phyloP scores from a whole-genome alignment of 2,797 vertebrate genomes.

The Aselliscus stoliczkanus region DNA sequence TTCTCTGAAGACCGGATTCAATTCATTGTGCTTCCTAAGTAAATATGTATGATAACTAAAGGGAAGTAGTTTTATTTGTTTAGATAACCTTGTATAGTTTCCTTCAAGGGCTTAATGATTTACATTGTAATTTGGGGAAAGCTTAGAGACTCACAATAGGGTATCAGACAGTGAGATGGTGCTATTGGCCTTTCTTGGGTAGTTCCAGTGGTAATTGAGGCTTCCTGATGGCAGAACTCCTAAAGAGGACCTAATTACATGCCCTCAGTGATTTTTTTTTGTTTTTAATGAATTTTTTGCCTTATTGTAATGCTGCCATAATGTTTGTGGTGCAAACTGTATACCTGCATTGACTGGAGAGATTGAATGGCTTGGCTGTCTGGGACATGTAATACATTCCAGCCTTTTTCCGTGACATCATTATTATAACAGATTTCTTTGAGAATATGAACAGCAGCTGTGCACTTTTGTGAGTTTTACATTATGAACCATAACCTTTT shows the following conservation, averaged over 20 bases:
- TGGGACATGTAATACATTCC: constrained; percentile 85
- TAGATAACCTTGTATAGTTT: constrained; percentile 26
- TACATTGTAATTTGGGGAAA: not conserved
- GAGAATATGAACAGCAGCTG: constrained; percentile 89
- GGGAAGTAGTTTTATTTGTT: not conserved
- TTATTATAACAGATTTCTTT: constrained; percentile 87
- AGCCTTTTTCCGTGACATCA: constrained; percentile 89
- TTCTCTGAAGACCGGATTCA: not conserved
- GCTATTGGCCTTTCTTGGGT: constrained; percentile 51
- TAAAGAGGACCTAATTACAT: constrained; percentile 61
- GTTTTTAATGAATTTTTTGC: constrained; percentile 49
- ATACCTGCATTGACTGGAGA: constrained; percentile 65
- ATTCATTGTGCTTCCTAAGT: not conserved
- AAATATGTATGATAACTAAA: not conserved
- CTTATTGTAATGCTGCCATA: constrained; percentile 58
- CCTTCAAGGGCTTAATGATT: not conserved
- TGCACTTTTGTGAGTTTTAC: constrained; percentile 82
- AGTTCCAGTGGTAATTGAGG: constrained; percentile 34
- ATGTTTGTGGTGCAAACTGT: constrained; percentile 66
- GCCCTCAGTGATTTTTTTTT: constrained; percentile 45
- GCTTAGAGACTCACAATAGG: not conserved
- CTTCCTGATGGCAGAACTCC: constrained; percentile 60
- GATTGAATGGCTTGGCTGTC: constrained; percentile 78
- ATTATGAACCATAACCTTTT: constrained; percentile 83
- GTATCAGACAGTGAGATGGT: constrained; percentile 29